phyloP scores from a whole-genome alignment of 2,888 invertebrate genomes.

The Cephus rjabovi region DNA sequence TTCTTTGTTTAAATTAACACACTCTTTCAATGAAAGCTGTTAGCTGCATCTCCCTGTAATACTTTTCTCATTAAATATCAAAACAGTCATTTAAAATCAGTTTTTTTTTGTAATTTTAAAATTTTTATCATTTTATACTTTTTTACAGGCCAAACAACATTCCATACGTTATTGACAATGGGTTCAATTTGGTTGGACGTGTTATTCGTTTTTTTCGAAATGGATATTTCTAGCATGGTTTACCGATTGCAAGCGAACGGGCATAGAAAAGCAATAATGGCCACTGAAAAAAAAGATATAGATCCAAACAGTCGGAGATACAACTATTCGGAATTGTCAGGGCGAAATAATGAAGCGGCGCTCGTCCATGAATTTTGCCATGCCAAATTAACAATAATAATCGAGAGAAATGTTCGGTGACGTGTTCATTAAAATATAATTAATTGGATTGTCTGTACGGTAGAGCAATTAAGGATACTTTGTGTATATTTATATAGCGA shows the following conservation, averaged over 20 bases:
- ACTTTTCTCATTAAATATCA: no score
- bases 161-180: no score
- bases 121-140: no score
- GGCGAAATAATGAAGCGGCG: slow-evolving; percentile 2
- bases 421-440: slow-evolving; percentile 60
- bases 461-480: neutral
- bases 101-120: no score
- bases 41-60: neutral
- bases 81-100: no score
- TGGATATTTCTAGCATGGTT: neutral
- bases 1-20: neutral
- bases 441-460: slow-evolving; percentile 52
- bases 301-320: neutral
- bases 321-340: neutral
- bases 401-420: slow-evolving; percentile 43
- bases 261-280: neutral
- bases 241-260: neutral
- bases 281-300: neutral
- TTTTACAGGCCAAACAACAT: no score
- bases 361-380: slow-evolving; percentile 12
- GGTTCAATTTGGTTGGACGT: neutral
- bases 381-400: slow-evolving; percentile 36
- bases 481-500: neutral
- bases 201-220: neutral
- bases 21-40: neutral